phyloP scores from a whole-genome alignment of 2,113 vertebrate species.

The Chionodraco myersi region DNA sequence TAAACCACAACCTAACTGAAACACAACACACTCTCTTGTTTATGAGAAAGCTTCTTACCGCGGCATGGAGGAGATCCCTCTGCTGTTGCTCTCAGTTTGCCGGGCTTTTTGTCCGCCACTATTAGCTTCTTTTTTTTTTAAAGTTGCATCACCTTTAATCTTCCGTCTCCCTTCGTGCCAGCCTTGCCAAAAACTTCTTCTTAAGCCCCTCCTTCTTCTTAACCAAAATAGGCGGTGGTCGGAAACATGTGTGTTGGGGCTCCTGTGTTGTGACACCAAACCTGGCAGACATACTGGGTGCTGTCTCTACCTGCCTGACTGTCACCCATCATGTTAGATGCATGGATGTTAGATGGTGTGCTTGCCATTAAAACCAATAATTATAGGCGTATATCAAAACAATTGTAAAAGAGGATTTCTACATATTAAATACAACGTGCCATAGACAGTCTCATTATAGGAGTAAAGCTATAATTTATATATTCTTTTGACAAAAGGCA shows the following conservation, averaged over 20 bases:
- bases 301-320: neutral
- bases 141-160: slow-evolving; percentile 64
- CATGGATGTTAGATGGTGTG: too few relatives aligned
- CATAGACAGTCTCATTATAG: neutral
- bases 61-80: neutral
- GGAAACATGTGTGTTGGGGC: slow-evolving; percentile 10
- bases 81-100: neutral
- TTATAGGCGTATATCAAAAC: too few relatives aligned
- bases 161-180: neutral
- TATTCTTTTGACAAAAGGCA: neutral
- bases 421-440: neutral
- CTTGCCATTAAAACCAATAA: neutral
- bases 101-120: neutral
- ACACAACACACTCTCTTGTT: neutral
- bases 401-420: too few relatives aligned
- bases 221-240: neutral
- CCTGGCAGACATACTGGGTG: neutral
- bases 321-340: neutral
- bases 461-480: neutral
- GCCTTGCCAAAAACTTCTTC: slow-evolving; percentile 17
- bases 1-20: neutral
- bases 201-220: slow-evolving; percentile 48
- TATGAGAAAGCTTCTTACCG: slow-evolving; percentile 18
- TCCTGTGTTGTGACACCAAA: neutral
- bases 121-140: neutral